phyloP scores from a whole-genome alignment of 2,113 vertebrate species.

The Galemys pyrenaicus region DNA sequence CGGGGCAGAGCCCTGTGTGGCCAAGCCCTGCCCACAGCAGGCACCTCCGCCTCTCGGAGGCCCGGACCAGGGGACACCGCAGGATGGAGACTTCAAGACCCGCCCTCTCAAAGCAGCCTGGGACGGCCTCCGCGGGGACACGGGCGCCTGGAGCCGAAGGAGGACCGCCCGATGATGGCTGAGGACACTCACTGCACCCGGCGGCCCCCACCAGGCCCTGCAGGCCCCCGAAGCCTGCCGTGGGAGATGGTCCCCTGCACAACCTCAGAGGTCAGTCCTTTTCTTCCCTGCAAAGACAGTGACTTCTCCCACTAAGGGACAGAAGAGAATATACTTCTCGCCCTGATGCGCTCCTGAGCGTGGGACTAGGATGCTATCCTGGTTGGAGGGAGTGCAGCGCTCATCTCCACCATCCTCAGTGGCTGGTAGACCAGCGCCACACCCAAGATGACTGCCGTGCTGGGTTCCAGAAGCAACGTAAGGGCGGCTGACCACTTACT shows the following conservation, averaged over 20 bases:
- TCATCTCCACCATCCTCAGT: not conserved
- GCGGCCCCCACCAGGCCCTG: too few relatives aligned
- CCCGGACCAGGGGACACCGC: too few relatives aligned
- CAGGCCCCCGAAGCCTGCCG: not conserved
- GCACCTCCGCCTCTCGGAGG: not conserved
- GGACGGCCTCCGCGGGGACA: not conserved
- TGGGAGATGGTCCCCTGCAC: not conserved
- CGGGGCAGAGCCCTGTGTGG: not conserved
- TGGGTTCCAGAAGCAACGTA: not conserved
- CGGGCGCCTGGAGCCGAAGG: not conserved
- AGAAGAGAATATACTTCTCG: not conserved
- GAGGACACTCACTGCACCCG: not conserved
- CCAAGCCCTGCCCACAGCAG: not conserved
- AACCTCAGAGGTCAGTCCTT: not conserved
- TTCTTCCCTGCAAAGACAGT: conserved; percentile 2
- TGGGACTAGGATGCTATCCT: not conserved
- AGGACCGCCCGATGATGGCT: too few relatives aligned
- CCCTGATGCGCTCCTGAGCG: not conserved
- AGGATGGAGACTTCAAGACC: not conserved
- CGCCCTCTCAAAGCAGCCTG: not conserved
- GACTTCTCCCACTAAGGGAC: not conserved
- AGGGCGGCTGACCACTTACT: too few relatives aligned
- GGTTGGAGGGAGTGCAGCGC: not conserved
- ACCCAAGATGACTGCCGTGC: not conserved
- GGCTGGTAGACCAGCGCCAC: not conserved